Conservation (phyloP, 2,888 invertebrate genomes). For the Drosophila bunnanda region DNA sequence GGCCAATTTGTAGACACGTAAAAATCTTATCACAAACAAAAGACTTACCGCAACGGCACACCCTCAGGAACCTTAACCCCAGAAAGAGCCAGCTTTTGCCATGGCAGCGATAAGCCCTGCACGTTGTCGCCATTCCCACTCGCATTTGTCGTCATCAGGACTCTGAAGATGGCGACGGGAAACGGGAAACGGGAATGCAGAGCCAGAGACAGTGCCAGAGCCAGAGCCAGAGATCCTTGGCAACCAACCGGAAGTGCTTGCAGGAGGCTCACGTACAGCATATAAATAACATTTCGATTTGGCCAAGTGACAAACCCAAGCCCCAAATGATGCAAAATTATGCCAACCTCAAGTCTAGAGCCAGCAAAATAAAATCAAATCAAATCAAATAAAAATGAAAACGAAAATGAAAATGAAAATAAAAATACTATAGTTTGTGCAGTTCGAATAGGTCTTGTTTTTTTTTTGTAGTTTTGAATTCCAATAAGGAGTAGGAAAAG, state of each 20-base stretch:
- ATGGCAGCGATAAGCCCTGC: slow-evolving; percentile 68
- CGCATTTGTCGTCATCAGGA: slow-evolving; percentile 75
- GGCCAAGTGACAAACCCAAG: slow-evolving; percentile 75
- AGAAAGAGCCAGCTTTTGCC: neutral
- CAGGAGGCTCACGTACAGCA: slow-evolving; percentile 69
- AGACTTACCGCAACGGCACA: slow-evolving; percentile 37
- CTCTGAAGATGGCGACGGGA: neutral
- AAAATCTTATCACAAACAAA: slow-evolving; percentile 68
- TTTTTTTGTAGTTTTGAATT: slow-evolving; percentile 6
- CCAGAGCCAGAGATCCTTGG: neutral
- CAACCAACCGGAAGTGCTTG: slow-evolving; percentile 34
- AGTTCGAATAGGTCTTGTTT: neutral
- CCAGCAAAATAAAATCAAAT: slow-evolving; percentile 1
- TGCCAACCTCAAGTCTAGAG: slow-evolving; percentile 33
- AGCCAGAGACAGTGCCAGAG: neutral
- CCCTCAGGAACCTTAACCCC: neutral
- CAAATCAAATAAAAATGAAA: neutral
- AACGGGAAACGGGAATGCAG: slow-evolving; percentile 1
- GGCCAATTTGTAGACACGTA: slow-evolving; percentile 71
- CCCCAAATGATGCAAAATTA: slow-evolving; percentile 64
- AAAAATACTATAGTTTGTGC: slow-evolving; percentile 8
- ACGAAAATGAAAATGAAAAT: neutral
- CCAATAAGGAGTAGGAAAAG: neutral
- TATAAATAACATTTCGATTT: slow-evolving; percentile 79
- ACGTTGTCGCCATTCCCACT: slow-evolving; percentile 69